Evolutionary conservation across 2,797 vertebrate species (phyloP), one percentile per base, ranked within the genome.

Genomic region (Garrulus glandarius): DNA sequence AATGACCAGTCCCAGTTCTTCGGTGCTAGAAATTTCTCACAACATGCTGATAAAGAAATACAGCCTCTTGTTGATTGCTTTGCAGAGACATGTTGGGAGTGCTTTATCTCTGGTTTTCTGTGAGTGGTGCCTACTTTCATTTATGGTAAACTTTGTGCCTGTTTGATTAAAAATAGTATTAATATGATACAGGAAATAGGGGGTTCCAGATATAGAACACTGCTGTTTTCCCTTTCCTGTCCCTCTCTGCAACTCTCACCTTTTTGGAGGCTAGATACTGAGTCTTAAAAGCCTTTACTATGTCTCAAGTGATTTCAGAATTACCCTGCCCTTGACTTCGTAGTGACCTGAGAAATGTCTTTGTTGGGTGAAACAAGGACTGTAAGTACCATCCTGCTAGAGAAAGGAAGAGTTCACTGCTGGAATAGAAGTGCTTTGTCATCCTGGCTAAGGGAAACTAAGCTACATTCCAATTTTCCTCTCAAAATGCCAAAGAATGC

Each of bases 391-490:
- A 60, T 57, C 39, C 46, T 67, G 52, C 29, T 59, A 23, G 37
- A 67, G 79, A 74, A 85, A 70, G 50, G 61, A 90, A 79, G 59
- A 63, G 23, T 37, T 84, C 72, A 32, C 20, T 52, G 53, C 39
- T 89, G 27, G 34, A 27, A 46, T 3, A 78, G 75, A 95, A 94
- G 34, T 91, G 94, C 95, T 96, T 95, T 95, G 93, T 97, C 94
- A 96, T 89, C 83, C 81, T 96, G 43, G 87, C 74, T 94, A 96
- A 97, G 74, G 85, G 44, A 92, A 93, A 91, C 61, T 90, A 39
- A n/a, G 61, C 71, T 93, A 3, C 68, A 24, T 79, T 91, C 74
- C 39, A 60, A 21, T 69, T 93, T 76, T 74, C 65, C 36, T 87
- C 55, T 94, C 64, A 82, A 72, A 90, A 65, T 65, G 89, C 80